A percentile compares a stretch with the other conserved stretches of the same genome.
Conservation (phyloP, 2,797 vertebrate genomes). For the Notolepis coatsorum region DNA sequence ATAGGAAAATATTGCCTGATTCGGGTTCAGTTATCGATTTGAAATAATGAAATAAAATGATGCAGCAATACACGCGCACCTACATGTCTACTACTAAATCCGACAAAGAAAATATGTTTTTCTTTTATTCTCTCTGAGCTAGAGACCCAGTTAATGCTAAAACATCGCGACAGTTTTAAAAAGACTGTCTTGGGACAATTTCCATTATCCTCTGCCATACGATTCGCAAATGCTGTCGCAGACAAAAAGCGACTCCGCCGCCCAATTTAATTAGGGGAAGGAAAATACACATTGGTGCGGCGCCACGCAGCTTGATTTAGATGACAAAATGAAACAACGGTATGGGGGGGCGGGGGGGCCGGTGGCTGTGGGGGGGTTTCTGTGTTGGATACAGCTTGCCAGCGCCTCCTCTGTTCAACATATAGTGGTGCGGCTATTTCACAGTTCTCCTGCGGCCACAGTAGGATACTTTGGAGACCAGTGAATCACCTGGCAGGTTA, state of each 20-base stretch:
- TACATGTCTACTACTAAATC: too few species aligned
- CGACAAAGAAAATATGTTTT: too few species aligned
- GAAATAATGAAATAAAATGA: too few species aligned
- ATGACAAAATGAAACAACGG: conserved; percentile 70
- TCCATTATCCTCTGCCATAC: conserved; percentile 63
- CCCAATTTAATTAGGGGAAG: conserved; percentile 65
- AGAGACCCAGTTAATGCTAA: conserved; percentile 42
- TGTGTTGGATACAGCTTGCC: conserved; percentile 41
- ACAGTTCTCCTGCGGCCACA: conserved; percentile 37
- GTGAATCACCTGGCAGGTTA: too few species aligned
- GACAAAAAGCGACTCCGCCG: conserved; percentile 52
- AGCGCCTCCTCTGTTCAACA: too few species aligned
- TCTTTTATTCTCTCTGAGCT: conserved; percentile 15
- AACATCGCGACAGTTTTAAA: conserved; percentile 37
- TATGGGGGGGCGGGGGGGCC: conserved; percentile 36
- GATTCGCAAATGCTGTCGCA: conserved; percentile 56
- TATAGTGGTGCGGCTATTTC: too few species aligned
- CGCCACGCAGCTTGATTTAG: conserved; percentile 59
- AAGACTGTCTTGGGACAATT: conserved; percentile 41
- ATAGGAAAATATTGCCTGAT: too few species aligned
- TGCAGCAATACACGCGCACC: too few species aligned
- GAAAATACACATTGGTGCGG: conserved; percentile 43
- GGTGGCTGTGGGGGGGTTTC: too few species aligned
- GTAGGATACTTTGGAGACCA: conserved; percentile 50
- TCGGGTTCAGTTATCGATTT: too few species aligned